Evolutionary conservation across 2,797 vertebrate species (phyloP).

Genomic region (Chelon auratus): DNA sequence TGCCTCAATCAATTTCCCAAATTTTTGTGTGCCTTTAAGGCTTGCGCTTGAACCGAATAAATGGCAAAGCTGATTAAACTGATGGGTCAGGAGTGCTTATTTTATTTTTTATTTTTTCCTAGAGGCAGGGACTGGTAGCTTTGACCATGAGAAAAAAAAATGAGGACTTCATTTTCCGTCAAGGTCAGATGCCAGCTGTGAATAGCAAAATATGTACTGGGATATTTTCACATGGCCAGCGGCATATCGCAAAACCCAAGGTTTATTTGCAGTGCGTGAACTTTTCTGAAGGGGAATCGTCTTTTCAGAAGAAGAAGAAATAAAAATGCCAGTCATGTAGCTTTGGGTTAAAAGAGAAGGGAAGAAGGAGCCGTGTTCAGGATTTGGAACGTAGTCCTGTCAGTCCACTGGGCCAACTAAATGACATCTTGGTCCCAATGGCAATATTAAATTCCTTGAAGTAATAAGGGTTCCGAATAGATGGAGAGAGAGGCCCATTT

Average conservation of each 20-base stretch:
- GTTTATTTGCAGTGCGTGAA: neutral
- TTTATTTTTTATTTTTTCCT: neutral
- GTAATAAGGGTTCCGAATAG: constrained; percentile 6
- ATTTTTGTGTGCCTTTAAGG: constrained; percentile 26
- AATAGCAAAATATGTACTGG: constrained; percentile 3
- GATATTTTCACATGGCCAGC: constrained; percentile 16
- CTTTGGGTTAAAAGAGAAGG: constrained; percentile 1
- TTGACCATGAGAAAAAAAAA: neutral
- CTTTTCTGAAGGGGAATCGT: neutral
- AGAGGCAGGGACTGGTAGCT: neutral
- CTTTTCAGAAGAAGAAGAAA: constrained; percentile 1
- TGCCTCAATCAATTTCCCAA: constrained; percentile 35
- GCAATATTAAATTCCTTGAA: constrained; percentile 3
- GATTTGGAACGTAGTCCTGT: constrained; percentile 30
- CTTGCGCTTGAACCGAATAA: constrained; percentile 23
- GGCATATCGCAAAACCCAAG: neutral
- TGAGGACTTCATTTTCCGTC: neutral
- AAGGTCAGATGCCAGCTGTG: constrained; percentile 15
- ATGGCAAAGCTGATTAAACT: constrained; percentile 24
- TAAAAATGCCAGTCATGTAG: neutral
- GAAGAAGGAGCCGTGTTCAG: neutral
- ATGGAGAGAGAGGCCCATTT: neutral
- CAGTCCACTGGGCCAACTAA: constrained; percentile 9
- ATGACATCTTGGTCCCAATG: constrained; percentile 3
- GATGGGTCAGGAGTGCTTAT: neutral